These are phyloP conservation scores for Mirza zaza DNA, from an alignment of 2,113 vertebrate species.

Conservation along the genomic window DNA sequence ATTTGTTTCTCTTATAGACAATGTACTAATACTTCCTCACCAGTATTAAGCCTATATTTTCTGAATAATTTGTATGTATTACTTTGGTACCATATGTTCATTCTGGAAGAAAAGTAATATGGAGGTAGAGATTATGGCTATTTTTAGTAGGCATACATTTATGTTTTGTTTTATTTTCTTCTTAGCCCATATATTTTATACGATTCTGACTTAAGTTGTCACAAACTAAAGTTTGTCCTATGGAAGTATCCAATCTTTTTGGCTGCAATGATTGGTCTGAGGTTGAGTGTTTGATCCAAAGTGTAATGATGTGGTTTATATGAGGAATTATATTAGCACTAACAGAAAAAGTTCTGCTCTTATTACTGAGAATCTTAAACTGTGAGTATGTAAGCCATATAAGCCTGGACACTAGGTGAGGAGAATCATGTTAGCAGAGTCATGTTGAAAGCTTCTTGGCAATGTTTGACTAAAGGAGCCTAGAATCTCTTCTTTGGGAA, in stretches of 20 bases:
- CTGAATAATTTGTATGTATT: not conserved
- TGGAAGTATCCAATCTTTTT: not conserved
- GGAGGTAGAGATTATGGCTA: not conserved
- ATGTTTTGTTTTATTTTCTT: not conserved
- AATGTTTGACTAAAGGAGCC: not conserved
- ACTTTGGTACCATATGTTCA: not conserved
- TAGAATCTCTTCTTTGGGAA: not conserved
- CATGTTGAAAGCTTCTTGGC: not conserved
- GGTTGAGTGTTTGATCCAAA: not conserved
- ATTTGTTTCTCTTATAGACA: not conserved
- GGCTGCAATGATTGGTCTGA: not conserved
- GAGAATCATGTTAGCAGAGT: not conserved
- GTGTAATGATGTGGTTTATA: not conserved
- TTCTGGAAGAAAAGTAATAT: not conserved
- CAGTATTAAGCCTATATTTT: not conserved
- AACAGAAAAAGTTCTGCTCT: rapidly evolving
- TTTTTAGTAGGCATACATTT: not conserved
- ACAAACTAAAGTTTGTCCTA: not conserved
- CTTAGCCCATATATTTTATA: not conserved
- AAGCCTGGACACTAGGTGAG: rapidly evolving
- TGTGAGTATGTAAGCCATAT: rapidly evolving
- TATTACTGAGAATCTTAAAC: not conserved
- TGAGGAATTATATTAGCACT: not conserved
- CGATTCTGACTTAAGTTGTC: not conserved
- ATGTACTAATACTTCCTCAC: not conserved